These are phyloP conservation scores for Helleia helle DNA, from an alignment of 2,888 invertebrate genomes.

Conservation along the genomic window DNA sequence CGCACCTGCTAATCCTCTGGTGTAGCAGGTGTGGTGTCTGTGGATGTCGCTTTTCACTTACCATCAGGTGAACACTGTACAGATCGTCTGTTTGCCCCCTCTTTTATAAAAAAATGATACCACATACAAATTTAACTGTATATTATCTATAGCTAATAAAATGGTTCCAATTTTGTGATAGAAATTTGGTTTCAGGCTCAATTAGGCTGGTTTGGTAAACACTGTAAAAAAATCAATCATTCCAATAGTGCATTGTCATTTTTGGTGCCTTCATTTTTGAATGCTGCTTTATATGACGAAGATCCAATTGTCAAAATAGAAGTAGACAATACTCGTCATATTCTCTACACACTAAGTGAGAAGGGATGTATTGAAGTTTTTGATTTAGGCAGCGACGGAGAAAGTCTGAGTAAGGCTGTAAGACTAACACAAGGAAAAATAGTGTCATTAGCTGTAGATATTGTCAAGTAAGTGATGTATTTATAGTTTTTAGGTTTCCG, in stretches of 20 bases:
- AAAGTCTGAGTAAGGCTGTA: slow-evolving; percentile 79
- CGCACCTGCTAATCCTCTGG: too few species aligned
- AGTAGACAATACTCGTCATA: slow-evolving; percentile 90
- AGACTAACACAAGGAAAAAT: slow-evolving; percentile 83
- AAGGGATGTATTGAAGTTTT: slow-evolving; percentile 92
- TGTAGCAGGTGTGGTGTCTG: too few species aligned
- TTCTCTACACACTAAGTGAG: slow-evolving; percentile 92
- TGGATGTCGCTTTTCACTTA: too few species aligned
- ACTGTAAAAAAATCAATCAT: slow-evolving; percentile 95
- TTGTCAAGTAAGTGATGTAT: slow-evolving; percentile 86
- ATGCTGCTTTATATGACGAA: slow-evolving; percentile 88
- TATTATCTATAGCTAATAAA: too few species aligned
- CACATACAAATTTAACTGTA: too few species aligned
- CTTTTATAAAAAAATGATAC: too few species aligned
- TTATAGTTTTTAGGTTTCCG: too few species aligned
- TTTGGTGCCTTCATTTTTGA: slow-evolving; percentile 90
- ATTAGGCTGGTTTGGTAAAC: slow-evolving; percentile 94
- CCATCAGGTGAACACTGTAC: too few species aligned
- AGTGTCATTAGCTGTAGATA: slow-evolving; percentile 83
- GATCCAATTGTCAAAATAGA: slow-evolving; percentile 92
- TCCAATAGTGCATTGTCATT: slow-evolving; percentile 91
- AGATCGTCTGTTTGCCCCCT: too few species aligned
- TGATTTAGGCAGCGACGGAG: slow-evolving; percentile 88
- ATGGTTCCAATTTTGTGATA: too few species aligned
- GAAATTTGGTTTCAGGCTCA: slow-evolving; percentile 74